Evolutionary conservation across 1,140 invertebrate species (phyloP), one percentile per base, ranked within the genome.

Genomic region (Listronotus bonariensis): DNA sequence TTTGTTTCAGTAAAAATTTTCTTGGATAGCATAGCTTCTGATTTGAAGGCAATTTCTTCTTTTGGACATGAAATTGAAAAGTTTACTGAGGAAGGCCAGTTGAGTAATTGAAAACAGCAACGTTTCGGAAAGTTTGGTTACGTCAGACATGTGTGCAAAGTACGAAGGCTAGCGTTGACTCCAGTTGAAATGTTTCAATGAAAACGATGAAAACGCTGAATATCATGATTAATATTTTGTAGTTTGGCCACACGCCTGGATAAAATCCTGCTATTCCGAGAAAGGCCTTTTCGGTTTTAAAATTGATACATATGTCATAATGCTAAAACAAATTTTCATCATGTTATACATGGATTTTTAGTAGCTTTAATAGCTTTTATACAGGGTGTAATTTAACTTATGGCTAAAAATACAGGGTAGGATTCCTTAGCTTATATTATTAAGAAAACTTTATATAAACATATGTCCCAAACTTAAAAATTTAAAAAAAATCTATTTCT

Each of bases 21-120:
- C 26, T 53, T 20, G 1, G 46, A 46, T 2, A 66, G 2, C 38
- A 53, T 43, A 40, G 36, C 7, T 26, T 66, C 64, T n/a, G 7
- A 66, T 38, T 12, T 12, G 18, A 5, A 20, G 38, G 7, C 45
- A 15, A 12, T 59, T 42, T 14, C 45, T 38, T n/a, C 9, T 14
- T 34, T 54, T 59, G 0, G 32, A 14, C 1, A 45, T 48, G 41
- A 59, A 66, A 20, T 58, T 59, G 26, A 66, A 34, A 18, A 66
- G 11, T 66, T 66, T 66, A 18, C 51, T 59, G 18, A 66, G 18
- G 40, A 66, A 66, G 20, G 41, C 45, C 6, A 66, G 15, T 41
- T 66, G 64, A 12, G 64, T 59, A 51, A 60, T 66, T 1, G 55
- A 66, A 18, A 66, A 66, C 5, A 66, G 56, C 10, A 66, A 66